These are phyloP conservation scores for Macaria liturata DNA, from an alignment of 2,888 invertebrate species.

Conservation along the genomic window DNA sequence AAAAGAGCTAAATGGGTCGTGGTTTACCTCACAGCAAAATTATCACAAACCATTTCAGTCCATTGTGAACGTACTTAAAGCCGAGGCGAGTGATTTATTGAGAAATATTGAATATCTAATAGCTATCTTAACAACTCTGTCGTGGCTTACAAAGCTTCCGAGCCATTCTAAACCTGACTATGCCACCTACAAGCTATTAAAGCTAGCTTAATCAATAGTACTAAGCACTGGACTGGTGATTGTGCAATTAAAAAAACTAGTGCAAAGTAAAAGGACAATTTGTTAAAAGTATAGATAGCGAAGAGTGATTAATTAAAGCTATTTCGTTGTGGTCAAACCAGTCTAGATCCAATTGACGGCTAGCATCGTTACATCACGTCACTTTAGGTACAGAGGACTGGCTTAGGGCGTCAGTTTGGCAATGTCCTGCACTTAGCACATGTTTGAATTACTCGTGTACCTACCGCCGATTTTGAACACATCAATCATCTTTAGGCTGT, in stretches of 20 bases:
- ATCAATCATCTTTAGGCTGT: slow-evolving; percentile 3
- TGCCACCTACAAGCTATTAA: neutral
- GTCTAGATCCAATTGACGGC: slow-evolving; percentile 20
- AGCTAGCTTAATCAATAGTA: neutral
- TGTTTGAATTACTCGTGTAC: slow-evolving; percentile 1
- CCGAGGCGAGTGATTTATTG: slow-evolving; percentile 21
- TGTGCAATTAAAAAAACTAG: slow-evolving; percentile 3
- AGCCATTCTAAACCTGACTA: slow-evolving; percentile 18
- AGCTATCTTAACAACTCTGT: slow-evolving; percentile 15
- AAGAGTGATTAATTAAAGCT: slow-evolving; percentile 21
- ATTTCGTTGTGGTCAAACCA: slow-evolving; percentile 21
- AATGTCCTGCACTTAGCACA: slow-evolving; percentile 12
- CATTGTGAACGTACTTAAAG: slow-evolving; percentile 14
- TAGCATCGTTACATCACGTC: slow-evolving; percentile 20
- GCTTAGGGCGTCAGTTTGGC: slow-evolving; percentile 20
- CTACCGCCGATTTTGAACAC: neutral
- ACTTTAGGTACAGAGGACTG: slow-evolving; percentile 8
- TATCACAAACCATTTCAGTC: slow-evolving; percentile 5
- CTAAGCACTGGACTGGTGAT: neutral
- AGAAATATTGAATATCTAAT: slow-evolving; percentile 24
- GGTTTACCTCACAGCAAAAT: slow-evolving; percentile 7
- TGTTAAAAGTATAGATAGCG: slow-evolving; percentile 15
- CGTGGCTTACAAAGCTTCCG: slow-evolving; percentile 13
- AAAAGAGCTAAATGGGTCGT: slow-evolving; percentile 16
- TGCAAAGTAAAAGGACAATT: slow-evolving; percentile 15